phyloP scores from a whole-genome alignment of 2,113 vertebrate species.

The Formicarius rufipectus region DNA sequence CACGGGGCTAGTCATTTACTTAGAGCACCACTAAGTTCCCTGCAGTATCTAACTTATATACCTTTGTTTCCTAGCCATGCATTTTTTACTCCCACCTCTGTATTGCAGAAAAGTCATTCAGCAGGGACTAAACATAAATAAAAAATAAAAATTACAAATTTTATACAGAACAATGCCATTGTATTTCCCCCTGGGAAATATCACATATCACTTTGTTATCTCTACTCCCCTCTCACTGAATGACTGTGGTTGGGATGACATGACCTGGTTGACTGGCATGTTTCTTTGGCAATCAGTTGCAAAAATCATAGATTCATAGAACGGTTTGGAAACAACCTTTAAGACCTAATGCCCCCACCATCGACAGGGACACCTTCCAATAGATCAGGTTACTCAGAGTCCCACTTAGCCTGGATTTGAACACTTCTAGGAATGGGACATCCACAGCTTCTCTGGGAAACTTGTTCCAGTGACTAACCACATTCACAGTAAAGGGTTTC shows the following conservation, averaged over 20 bases:
- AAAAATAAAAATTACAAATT: not conserved
- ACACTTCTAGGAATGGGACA: not conserved
- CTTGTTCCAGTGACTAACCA: not conserved
- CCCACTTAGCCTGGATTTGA: not conserved
- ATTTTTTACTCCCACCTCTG: not conserved
- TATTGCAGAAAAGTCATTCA: not conserved
- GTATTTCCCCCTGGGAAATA: not conserved
- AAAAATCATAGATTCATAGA: not conserved
- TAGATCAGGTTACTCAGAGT: not conserved
- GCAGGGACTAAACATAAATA: not conserved
- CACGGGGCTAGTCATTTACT: not conserved
- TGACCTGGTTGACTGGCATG: not conserved
- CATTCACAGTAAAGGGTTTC: not conserved
- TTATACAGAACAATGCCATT: not conserved
- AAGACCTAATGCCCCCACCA: not conserved
- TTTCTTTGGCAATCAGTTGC: not conserved
- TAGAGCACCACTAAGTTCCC: not conserved
- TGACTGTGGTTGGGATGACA: not conserved
- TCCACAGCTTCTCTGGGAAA: not conserved
- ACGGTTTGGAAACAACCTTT: not conserved
- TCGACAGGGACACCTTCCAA: not conserved
- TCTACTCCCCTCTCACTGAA: not conserved
- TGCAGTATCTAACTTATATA: not conserved
- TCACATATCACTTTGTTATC: not conserved
- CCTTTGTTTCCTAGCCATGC: not conserved